phyloP scores from a whole-genome alignment of 2,113 vertebrate species.

The Phaetusa simplex region DNA sequence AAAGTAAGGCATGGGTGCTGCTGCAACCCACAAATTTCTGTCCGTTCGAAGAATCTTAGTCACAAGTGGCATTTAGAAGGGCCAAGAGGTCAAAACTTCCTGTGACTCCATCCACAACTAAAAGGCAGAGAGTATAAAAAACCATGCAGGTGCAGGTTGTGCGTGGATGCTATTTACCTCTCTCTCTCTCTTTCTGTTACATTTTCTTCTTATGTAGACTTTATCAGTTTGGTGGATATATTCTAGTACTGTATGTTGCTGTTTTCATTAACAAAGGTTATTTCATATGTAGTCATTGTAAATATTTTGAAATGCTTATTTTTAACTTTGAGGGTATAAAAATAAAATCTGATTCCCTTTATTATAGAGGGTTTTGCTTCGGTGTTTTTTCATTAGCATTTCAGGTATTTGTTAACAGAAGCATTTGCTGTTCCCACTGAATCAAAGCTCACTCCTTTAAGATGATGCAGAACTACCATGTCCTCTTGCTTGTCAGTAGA shows the following conservation, averaged over 20 bases:
- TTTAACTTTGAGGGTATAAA: constrained; percentile 76
- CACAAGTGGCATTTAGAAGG: constrained; percentile 6
- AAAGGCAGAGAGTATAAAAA: constrained; percentile 2
- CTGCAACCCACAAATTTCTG: constrained; percentile 21
- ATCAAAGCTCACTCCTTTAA: not conserved
- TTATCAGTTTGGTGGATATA: constrained; percentile 66
- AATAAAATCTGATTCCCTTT: constrained; percentile 74
- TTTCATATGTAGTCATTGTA: constrained; percentile 79
- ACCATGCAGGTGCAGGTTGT: not conserved
- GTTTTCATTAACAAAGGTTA: constrained; percentile 71
- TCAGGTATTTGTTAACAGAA: not conserved
- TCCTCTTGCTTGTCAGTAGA: not conserved
- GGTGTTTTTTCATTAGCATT: not conserved
- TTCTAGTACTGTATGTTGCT: constrained; percentile 77
- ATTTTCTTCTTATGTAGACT: constrained; percentile 65
- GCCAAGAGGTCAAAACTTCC: not conserved
- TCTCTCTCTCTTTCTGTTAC: constrained; percentile 65
- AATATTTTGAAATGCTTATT: constrained; percentile 83
- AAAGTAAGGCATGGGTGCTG: not conserved
- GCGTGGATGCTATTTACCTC: constrained; percentile 51
- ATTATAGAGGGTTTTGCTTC: constrained; percentile 34
- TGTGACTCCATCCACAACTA: not conserved
- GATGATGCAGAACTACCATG: not conserved
- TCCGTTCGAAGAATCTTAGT: constrained; percentile 34
- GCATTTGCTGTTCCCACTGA: not conserved